Base-by-base conservation (phyloP, 2,797 vertebrate genomes). In the Florisuga fusca region DNA sequence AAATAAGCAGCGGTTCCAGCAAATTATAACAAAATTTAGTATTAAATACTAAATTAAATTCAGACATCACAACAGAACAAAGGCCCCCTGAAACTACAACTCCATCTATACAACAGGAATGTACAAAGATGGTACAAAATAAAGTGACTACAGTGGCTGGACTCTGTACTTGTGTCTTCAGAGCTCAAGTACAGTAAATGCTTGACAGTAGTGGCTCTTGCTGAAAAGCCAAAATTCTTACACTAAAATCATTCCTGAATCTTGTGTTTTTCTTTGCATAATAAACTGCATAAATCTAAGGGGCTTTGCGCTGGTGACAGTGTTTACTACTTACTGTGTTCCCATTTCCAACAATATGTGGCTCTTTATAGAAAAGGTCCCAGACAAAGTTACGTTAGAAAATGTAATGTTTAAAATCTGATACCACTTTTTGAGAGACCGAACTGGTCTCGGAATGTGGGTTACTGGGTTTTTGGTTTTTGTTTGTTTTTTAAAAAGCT, bases 31-130 rank as follows among this genome's bases (percentile, higher is more conserved):
- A 93, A 93, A 85, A 96, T 91, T 96, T 80, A 92, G 95, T 96
- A 97, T 98, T 98, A 98, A 98, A 98, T 98, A 97, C 84, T 91
- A 98, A 41, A 41, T 41, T 41, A 41, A 41, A 15, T 96, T 98
- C 96, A 98, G 98, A 98, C 89, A 98, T 97, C 95, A 98, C 97
- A 95, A 97, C 92, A 95, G 92, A 97, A 96, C 89, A 97, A 95
- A 81, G 93, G 96, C 96, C 81, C 83, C 96, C 92, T 90, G 97
- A 93, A 97, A 77, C 89, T 96, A 94, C 74, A 93, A 62, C 76
- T 95, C 94, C 95, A 95, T 76, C 86, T 96, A 91, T 94, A 97
- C 96, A 96, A 97, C 84, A 97, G 98, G 98, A 99, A 99, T 98
- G 98, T 98, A 97, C 96, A 97, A 78, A 79, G 93, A 96, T 95